A percentile compares a stretch with the other conserved stretches of the same genome.
These are phyloP conservation scores for Pardalotus punctatus DNA, from an alignment of 2,113 vertebrate species.

Conservation along the genomic window DNA sequence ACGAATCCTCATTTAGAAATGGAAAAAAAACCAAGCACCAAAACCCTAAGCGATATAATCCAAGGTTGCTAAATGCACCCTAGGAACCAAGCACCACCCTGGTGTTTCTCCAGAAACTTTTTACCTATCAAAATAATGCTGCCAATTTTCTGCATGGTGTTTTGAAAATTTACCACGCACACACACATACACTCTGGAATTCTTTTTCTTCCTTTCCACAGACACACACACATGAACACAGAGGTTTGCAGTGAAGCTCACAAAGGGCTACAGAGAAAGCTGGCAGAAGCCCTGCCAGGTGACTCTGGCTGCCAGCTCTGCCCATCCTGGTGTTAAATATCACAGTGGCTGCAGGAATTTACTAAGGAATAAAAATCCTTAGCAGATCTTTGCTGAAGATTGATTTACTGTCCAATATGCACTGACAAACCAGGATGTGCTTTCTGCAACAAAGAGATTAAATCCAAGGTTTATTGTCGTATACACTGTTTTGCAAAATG, in stretches of 20 bases:
- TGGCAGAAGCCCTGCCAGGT: background rate
- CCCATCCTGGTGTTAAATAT: background rate
- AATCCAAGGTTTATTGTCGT: background rate
- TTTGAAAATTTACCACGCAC: fast-evolving
- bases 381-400: background rate
- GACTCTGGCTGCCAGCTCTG: background rate
- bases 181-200: fast-evolving
- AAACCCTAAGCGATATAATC: background rate
- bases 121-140: background rate
- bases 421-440: background rate
- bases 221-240: background rate
- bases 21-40: background rate
- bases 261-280: background rate
- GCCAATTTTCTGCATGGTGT: background rate
- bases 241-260: background rate
- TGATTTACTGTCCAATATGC: background rate
- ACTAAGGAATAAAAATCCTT: background rate
- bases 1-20: background rate
- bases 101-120: background rate
- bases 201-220: background rate
- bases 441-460: background rate
- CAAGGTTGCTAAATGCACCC: background rate
- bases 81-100: background rate
- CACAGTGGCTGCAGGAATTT: background rate
- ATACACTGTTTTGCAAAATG: background rate